Base-by-base conservation (phyloP, 2,113 vertebrate species). In the Rattus rattus region DNA sequence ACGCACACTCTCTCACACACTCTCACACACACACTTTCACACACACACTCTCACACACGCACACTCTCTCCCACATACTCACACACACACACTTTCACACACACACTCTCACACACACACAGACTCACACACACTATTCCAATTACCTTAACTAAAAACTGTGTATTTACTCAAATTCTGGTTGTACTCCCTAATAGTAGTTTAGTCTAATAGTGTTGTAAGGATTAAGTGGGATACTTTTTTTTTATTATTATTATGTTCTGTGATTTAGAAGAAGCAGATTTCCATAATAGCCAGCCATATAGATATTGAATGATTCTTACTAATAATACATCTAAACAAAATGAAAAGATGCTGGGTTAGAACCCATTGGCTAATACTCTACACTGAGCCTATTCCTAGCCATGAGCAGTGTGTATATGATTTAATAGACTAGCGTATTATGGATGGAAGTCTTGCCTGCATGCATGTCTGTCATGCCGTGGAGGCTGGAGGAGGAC, bases 241-340 rank as follows among this genome's bases (percentile, higher is more conserved):
- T 12, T 36, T 73, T 54, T 92, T 43, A 43, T 92, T 88, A 49
- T 65, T 93, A 19, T 92, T 88, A 1, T 59, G 26, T 88, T 92
- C 54, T 92, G 88, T 49, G 19, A 88, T 56, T 91, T 73, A 61
- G 56, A 80, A 92, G 70, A 87, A 95, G 24, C 79, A 56, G 54
- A 72, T 85, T 87, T 24, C 30, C 22, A 61, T 90, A 76, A 30
- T 24, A 86, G 89, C 52, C 65, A 72, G 17, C 69, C n/a, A 72
- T 88, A 10, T 1, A 61, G 83, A 52, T 84, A 43, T 22, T 56
- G 16, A 30, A 49, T 75, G 30, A 70, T 83, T 95, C 59, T 84
- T 91, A 43, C 69, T 92, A 88, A 73, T 39, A 91, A 17, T 75
- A 56, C 7, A 79, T 80, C 65, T 59, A 67, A 92, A n/a, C 26